A percentile compares a stretch with the other conserved stretches of the same genome.
phyloP scores from a whole-genome alignment of 2,888 invertebrate genomes.

The Autographa pulchrina region DNA sequence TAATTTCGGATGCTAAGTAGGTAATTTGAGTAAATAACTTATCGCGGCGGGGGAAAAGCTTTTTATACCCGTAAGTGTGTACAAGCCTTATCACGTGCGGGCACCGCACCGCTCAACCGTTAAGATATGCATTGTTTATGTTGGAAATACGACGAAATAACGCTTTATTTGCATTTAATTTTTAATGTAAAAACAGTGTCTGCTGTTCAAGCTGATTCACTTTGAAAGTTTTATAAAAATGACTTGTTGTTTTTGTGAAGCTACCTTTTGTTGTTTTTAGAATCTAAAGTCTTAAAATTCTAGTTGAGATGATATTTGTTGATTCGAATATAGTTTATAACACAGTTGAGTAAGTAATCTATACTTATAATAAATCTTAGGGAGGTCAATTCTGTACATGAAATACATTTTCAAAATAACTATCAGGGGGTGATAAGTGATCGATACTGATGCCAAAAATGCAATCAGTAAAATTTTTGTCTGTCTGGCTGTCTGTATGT shows the following conservation, averaged over 20 bases:
- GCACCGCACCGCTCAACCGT: constrained; percentile 34
- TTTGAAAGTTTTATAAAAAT: constrained; percentile 2
- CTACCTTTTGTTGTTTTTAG: not conserved
- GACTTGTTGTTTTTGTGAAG: not conserved
- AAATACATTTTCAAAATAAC: too few species aligned
- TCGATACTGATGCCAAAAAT: too few species aligned
- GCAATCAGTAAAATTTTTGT: too few species aligned
- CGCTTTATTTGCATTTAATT: constrained; percentile 33
- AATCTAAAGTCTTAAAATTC: too few species aligned
- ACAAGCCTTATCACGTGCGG: constrained; percentile 59
- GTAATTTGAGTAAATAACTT: constrained; percentile 79
- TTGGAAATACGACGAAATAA: constrained; percentile 37
- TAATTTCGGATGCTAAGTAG: constrained; percentile 63
- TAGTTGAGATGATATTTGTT: too few species aligned
- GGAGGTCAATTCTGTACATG: too few species aligned
- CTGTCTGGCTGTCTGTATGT: too few species aligned
- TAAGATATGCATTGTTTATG: constrained; percentile 45
- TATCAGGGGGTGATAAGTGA: too few species aligned
- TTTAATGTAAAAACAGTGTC: constrained; percentile 20
- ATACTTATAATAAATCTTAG: too few species aligned
- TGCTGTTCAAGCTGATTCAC: constrained; percentile 24
- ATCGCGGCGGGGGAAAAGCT: constrained; percentile 74
- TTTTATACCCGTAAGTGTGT: constrained; percentile 75
- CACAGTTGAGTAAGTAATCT: too few species aligned
- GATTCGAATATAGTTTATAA: too few species aligned